Conservation (phyloP, 37 sponge, comb jelly and placozoan genomes). For the Ianthella basta region DNA sequence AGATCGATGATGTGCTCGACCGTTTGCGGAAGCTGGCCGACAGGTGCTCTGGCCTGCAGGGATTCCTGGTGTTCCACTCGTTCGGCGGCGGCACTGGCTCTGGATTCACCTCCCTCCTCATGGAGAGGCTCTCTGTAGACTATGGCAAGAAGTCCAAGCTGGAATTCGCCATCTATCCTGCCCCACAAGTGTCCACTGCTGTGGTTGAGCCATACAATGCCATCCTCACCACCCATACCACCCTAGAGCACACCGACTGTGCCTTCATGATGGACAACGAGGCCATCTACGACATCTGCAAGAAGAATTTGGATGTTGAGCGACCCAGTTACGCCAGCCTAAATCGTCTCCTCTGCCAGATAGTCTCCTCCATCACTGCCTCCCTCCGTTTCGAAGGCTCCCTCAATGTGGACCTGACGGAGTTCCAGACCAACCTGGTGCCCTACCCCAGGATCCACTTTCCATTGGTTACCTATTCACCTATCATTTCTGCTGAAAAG, state of each 20-base stretch:
- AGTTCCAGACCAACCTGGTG: conserved; percentile 99
- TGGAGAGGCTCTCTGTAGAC: conserved; percentile 95
- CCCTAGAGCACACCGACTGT: conserved; percentile 97
- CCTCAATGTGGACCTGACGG: conserved; percentile 97
- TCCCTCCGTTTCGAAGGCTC: conserved; percentile 96
- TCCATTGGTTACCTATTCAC: conserved; percentile 96
- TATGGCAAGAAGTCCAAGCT: conserved; percentile 98
- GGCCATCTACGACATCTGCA: conserved; percentile 96
- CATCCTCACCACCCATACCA: conserved; percentile 97
- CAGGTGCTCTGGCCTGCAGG: conserved; percentile 85
- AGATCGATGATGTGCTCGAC: conserved; percentile 82
- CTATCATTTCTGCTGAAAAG: conserved; percentile 97
- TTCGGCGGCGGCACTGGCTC: conserved; percentile 99
- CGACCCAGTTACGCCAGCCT: conserved; percentile 93
- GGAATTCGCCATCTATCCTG: conserved; percentile 96
- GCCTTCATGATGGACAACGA: conserved; percentile 99
- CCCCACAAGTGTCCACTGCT: conserved; percentile 96
- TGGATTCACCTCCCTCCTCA: conserved; percentile 93
- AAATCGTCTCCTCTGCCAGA: conserved; percentile 91
- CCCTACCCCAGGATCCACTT: conserved; percentile 99
- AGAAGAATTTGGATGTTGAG: conserved; percentile 89
- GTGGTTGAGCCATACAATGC: conserved; percentile 99
- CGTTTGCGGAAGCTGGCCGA: conserved; percentile 89
- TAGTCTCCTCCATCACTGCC: conserved; percentile 98
- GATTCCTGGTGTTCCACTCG: conserved; percentile 93